Base-by-base conservation (phyloP, 2,888 invertebrate species). In the Portevinia maculata region DNA sequence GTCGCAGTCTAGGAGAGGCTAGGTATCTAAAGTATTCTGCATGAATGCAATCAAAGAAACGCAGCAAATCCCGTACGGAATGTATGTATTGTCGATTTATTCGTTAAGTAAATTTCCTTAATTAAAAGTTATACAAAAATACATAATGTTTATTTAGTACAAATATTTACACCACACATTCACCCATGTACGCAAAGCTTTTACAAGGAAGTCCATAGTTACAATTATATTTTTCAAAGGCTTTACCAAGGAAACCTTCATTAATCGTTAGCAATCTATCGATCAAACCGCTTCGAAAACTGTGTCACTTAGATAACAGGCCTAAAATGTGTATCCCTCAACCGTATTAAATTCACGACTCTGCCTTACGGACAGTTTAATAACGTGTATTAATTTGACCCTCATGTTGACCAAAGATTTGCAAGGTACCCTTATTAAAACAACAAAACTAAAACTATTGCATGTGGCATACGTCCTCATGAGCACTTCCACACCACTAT, bases 401-500 rank as follows among this genome's bases (percentile, higher is more conserved):
- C 6, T 30, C 13, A 37, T n/a, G 11, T 71, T 34, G 11, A 50
- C 37, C 46, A 44, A 48, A 13, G 24, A 44, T 37, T 67, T 41
- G 30, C 32, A 59, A 69, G 53, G 76, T 65, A 65, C 53, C 17
- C 52, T 59, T 53, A 59, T 53, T 32, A 7, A 59, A 32, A 50
- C 19, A 48, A 59, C 34, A 67, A 21, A 46, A 64, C 9, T 17
- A 34, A 46, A 76, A 55, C 37, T 28, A 57, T 15, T 41, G 1
- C 19, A 28, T 9, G n/a, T 57, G 32, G 30, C 37, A 28, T 48
- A 8, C n/a, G 15, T 15, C 9, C 46, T 92, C 91, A 93, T 78
- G 93, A 96, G 91, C 97, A 97, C 91, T 97, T 98, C 97, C 97
- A 98, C 70, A 96, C 93, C 87, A 95, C 93, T 73, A 97, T 94